These are phyloP conservation scores for Laticauda colubrina DNA, from an alignment of 2,113 vertebrate genomes.

Conservation along the genomic window DNA sequence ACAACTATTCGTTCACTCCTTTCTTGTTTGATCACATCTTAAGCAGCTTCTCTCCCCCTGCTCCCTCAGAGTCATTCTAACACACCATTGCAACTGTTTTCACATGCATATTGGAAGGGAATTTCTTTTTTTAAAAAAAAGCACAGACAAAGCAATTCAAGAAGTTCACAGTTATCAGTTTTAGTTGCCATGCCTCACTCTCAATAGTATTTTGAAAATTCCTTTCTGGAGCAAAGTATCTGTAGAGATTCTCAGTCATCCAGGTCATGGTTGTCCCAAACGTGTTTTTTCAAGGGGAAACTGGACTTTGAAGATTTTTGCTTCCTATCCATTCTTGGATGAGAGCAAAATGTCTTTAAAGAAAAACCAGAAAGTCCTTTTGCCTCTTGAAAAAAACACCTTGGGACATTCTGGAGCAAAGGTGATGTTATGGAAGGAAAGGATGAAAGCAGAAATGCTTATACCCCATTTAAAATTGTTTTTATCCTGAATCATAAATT, in stretches of 20 bases:
- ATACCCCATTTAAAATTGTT: not conserved
- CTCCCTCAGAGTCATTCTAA: not conserved
- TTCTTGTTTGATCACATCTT: not conserved
- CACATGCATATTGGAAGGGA: not conserved
- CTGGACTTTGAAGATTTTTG: no score
- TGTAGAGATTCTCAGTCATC: no score
- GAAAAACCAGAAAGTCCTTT: no score
- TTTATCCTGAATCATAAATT: constrained; percentile 3
- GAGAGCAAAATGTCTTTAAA: no score
- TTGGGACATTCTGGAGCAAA: not conserved
- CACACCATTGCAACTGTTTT: not conserved
- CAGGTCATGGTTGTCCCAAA: no score
- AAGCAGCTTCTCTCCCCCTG: not conserved
- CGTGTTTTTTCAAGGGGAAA: no score
- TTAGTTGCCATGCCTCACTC: not conserved
- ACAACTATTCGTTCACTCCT: not conserved
- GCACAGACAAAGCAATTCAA: not conserved
- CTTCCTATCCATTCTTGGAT: no score
- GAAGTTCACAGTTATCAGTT: not conserved
- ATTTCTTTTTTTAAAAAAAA: not conserved
- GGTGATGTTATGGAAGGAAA: not conserved
- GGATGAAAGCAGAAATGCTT: not conserved
- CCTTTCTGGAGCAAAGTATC: not conserved
- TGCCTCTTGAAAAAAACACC: no score
- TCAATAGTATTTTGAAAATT: not conserved